Conservation (phyloP, 2,888 invertebrate species). For the Disparrhopalites patrizii region DNA sequence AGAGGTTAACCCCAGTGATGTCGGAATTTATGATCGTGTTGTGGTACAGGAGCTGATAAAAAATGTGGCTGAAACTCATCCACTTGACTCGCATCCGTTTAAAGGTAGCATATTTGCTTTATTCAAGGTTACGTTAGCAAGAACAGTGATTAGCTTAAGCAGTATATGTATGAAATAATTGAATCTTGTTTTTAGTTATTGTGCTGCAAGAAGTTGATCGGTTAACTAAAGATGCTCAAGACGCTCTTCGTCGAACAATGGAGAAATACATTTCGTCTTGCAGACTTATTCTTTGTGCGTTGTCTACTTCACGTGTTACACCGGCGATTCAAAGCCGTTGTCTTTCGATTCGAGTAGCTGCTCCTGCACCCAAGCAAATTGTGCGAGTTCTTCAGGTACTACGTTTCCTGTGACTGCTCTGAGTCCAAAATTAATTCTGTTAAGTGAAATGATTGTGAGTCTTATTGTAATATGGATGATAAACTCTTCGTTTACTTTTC, state of each 20-base stretch:
- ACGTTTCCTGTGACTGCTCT: neutral
- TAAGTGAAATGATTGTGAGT: neutral
- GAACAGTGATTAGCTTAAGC: neutral
- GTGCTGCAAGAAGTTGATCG: constrained; percentile 92
- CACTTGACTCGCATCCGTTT: constrained; percentile 90
- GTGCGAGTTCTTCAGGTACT: constrained; percentile 57
- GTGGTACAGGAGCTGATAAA: constrained; percentile 98
- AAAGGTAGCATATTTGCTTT: constrained; percentile 61
- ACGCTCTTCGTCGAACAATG: constrained; percentile 96
- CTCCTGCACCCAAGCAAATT: constrained; percentile 77
- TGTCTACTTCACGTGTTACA: constrained; percentile 90
- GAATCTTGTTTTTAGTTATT: constrained; percentile 63
- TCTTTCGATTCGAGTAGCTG: constrained; percentile 83
- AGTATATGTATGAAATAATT: neutral
- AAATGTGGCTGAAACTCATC: constrained; percentile 92
- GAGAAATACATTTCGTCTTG: constrained; percentile 97
- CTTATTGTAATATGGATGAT: neutral
- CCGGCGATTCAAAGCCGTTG: constrained; percentile 97
- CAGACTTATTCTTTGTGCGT: constrained; percentile 86
- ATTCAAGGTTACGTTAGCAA: neutral
- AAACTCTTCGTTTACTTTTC: neutral
- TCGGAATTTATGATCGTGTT: constrained; percentile 93
- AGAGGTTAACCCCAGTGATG: constrained; percentile 94
- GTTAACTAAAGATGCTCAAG: constrained; percentile 95
- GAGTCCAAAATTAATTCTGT: neutral